phyloP scores from a whole-genome alignment of 1,140 invertebrate genomes.

The Drosophila subobscura region DNA sequence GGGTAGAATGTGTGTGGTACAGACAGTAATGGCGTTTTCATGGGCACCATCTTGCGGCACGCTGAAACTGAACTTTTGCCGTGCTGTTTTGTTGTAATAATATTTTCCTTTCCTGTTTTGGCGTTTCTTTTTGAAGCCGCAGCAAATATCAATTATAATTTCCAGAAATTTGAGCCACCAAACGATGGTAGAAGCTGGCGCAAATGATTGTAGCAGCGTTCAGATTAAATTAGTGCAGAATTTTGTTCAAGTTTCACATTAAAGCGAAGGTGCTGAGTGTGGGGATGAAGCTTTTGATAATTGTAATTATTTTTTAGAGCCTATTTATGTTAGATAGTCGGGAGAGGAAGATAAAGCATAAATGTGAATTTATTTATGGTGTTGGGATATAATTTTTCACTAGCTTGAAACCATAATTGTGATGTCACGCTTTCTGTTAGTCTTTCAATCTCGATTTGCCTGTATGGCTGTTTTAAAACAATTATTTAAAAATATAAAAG shows the following conservation, averaged over 20 bases:
- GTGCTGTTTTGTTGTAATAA: constrained; percentile 31
- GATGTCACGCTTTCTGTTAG: too few relatives aligned
- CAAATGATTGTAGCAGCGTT: constrained; percentile 27
- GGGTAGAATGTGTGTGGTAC: background rate
- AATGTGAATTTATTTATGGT: too few relatives aligned
- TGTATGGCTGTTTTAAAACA: too few relatives aligned
- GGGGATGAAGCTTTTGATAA: too few relatives aligned
- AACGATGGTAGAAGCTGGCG: constrained; percentile 15
- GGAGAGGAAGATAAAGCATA: too few relatives aligned
- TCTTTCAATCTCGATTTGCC: too few relatives aligned
- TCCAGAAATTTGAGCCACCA: constrained; percentile 43
- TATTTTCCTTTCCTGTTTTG: constrained; percentile 32
- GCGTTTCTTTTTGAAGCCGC: constrained; percentile 6
- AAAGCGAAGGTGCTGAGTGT: too few relatives aligned
- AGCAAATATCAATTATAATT: constrained; percentile 71
- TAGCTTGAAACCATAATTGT: too few relatives aligned
- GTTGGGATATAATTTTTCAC: too few relatives aligned
- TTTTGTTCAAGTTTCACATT: constrained; percentile 5
- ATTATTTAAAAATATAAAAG: too few relatives aligned
- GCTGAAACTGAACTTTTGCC: constrained; percentile 9
- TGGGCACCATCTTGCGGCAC: constrained; percentile 48
- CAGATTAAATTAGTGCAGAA: constrained; percentile 10
- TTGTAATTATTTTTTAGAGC: too few relatives aligned
- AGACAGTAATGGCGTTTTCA: constrained; percentile 58
- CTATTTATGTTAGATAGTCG: too few relatives aligned